Conservation (phyloP, 2,113 vertebrate species). For the Siniperca knerii region DNA sequence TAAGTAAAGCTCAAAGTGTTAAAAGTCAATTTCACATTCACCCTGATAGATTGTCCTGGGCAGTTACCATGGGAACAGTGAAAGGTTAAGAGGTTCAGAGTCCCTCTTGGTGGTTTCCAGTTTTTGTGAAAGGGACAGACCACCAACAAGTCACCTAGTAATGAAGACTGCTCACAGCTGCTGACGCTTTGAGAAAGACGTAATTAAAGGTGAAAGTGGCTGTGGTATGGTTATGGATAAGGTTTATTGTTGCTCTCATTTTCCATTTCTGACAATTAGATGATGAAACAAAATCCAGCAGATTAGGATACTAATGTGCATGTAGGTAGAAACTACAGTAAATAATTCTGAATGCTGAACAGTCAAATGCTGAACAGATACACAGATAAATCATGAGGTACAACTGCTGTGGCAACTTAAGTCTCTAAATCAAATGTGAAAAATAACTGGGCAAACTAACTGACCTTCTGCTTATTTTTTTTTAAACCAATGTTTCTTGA, state of each 20-base stretch:
- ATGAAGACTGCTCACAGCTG: background rate
- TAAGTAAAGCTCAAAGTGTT: conserved; percentile 72
- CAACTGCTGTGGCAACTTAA: background rate
- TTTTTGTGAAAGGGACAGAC: conserved; percentile 38
- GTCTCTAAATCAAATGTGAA: background rate
- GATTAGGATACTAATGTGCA: background rate
- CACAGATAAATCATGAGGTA: background rate
- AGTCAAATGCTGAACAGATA: background rate
- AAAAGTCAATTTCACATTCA: conserved; percentile 66
- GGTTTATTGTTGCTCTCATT: background rate
- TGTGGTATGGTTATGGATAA: background rate
- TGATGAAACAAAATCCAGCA: background rate
- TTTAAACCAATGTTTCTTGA: background rate
- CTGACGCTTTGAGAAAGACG: background rate
- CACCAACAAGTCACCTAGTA: background rate
- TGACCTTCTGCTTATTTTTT: background rate
- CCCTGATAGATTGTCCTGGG: conserved; percentile 45
- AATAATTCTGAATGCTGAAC: background rate
- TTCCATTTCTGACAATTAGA: background rate
- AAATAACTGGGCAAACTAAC: background rate
- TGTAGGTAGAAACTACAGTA: background rate
- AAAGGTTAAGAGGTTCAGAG: conserved; percentile 62
- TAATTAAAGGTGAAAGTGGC: background rate
- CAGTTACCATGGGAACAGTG: conserved; percentile 53
- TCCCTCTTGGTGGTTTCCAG: conserved; percentile 33